These are phyloP conservation scores for Anthoptus insignis DNA, from an alignment of 2,888 invertebrate species.

Conservation along the genomic window DNA sequence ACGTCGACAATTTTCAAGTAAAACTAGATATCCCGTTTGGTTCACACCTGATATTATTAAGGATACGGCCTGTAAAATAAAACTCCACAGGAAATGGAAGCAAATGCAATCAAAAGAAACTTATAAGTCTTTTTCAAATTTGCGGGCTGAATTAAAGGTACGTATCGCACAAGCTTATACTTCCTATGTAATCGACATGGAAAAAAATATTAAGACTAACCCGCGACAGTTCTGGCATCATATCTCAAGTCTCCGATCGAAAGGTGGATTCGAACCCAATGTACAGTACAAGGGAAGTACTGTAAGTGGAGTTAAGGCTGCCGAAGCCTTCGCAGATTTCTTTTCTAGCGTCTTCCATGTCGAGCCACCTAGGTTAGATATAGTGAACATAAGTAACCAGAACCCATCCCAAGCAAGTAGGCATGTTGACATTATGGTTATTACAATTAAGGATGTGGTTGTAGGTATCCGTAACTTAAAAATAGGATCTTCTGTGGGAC, in stretches of 20 bases:
- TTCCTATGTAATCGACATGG: not conserved
- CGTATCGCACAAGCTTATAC: slow-evolving; percentile 4
- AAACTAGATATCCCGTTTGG: slow-evolving; percentile 14
- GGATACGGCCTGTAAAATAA: not conserved
- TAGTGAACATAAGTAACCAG: not conserved
- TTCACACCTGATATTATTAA: slow-evolving; percentile 9
- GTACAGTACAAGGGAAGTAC: not conserved
- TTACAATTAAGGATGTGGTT: slow-evolving; percentile 1
- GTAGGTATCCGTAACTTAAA: slow-evolving; percentile 3
- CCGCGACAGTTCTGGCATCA: slow-evolving; percentile 19
- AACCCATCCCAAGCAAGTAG: not conserved
- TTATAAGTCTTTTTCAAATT: not conserved
- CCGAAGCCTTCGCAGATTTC: slow-evolving; percentile 22
- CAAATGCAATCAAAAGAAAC: not conserved
- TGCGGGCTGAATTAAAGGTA: not conserved
- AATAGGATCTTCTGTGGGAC: not conserved
- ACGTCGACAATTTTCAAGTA: not conserved
- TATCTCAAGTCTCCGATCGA: not conserved
- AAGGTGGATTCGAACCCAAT: not conserved
- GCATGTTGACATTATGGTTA: not conserved
- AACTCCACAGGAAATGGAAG: not conserved
- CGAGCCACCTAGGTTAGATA: slow-evolving; percentile 5
- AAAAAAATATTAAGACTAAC: slow-evolving; percentile 15
- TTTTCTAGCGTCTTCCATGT: slow-evolving; percentile 5
- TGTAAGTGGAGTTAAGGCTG: not conserved